Base-by-base conservation (phyloP, 1,140 invertebrate species). In the Chlorops oryzae region DNA sequence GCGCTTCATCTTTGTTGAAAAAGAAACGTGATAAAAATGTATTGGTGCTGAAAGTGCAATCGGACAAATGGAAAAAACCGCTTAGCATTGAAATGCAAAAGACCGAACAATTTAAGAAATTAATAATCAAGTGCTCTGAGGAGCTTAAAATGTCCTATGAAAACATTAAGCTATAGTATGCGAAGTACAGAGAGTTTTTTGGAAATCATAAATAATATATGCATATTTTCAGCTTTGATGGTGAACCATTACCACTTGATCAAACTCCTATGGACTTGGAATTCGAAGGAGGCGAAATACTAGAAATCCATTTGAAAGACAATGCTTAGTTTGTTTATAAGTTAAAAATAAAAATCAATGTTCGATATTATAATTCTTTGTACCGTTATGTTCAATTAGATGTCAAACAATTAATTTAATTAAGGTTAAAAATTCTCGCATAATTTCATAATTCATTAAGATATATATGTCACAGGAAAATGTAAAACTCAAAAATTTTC, bases 121-220 rank as follows among this genome's bases (percentile, higher is more conserved):
- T 69, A 5, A 65, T 61, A 23, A 63, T 68, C 7, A 63, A 69
- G 44, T 68, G 62, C 34, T 57, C 65, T 1, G 65, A 68, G 17
- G 59, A 69, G 39, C 43, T 68, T 2, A 51, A 68, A 18, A 28
- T 50, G 18, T 13, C 15, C 15, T 6, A 7, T 5, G 38, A 49
- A 20, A 21, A 49, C 10, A 18, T 49, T 2, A 41, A 25, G 17
- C 46, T 28, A 35, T 43, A 41, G 51, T 48, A 39, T 51, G 39
- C 15, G 2, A 5, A 40, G 25, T 40, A 15, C 25, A 20, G 5
- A 0, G 38, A 17, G 13, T 43, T 41, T 27, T 34, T 42, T 17
- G 12, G 15, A 17, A 21, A 15, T n/a, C 44, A 15, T 32, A 24
- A 37, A n/a, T 17, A 15, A 15, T 43, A 22, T 39, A 27, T 32